Evolutionary conservation across 2,888 invertebrate genomes (phyloP).

Genomic region (Callyntrura guangdongensis): DNA sequence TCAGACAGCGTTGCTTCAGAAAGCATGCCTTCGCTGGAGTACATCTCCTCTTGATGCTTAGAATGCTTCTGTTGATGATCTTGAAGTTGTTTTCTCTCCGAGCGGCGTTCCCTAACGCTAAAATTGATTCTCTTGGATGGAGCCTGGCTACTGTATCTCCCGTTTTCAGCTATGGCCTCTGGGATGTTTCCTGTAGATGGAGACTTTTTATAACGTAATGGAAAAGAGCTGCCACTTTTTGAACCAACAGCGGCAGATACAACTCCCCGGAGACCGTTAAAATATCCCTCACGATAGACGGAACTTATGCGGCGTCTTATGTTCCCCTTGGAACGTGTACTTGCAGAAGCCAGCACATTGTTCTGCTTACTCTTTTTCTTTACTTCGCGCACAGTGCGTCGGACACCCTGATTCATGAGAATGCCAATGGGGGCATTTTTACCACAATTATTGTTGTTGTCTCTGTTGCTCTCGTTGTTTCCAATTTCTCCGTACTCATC

Average conservation of each 20-base stretch:
- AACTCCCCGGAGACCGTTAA: constrained; percentile 42
- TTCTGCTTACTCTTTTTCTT: constrained; percentile 81
- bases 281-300: constrained; percentile 81
- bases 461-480: not conserved
- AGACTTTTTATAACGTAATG: constrained; percentile 53
- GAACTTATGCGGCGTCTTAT: constrained; percentile 81
- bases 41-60: not conserved
- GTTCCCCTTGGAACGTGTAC: constrained; percentile 45
- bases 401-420: constrained; percentile 54
- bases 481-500: constrained; percentile 51
- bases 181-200: constrained; percentile 73
- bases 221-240: constrained; percentile 30
- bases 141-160: not conserved
- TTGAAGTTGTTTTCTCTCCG: constrained; percentile 53
- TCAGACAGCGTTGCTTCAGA: constrained; percentile 57
- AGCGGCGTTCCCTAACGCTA: constrained; percentile 67
- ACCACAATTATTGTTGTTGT: not conserved
- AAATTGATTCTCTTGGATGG: constrained; percentile 54
- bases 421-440: constrained; percentile 12
- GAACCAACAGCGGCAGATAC: constrained; percentile 29
- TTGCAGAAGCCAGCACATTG: constrained; percentile 56
- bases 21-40: constrained; percentile 73
- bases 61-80: constrained; percentile 15
- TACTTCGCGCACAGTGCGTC: constrained; percentile 83
- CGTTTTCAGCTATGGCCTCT: constrained; percentile 28